phyloP scores from a whole-genome alignment of 2,888 invertebrate species.

The Dioctria linearis region DNA sequence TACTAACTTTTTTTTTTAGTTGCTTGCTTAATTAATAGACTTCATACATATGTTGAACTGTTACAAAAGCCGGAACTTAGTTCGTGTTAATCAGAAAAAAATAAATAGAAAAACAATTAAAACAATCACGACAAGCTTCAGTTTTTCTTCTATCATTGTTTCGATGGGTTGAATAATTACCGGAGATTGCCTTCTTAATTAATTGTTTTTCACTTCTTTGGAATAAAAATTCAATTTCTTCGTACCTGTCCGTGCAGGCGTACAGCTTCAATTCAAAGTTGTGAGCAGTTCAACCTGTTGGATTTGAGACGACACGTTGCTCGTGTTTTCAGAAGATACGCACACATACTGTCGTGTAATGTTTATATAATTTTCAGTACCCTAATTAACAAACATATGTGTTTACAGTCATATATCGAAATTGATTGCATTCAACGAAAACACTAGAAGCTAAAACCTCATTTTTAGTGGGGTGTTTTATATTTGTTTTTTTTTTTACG shows the following conservation, averaged over 20 bases:
- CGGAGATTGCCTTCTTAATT: conserved; percentile 12
- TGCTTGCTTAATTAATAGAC: no score
- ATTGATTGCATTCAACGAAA: conserved; percentile 1
- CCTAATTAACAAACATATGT: background rate
- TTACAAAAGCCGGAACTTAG: no score
- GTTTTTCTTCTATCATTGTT: conserved; percentile 3
- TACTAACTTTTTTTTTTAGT: no score
- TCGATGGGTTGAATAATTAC: conserved; percentile 25
- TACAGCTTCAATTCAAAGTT: no score
- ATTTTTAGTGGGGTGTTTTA: background rate
- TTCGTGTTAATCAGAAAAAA: no score
- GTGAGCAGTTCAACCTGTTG: no score
- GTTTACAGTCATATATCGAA: background rate
- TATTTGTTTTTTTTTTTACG: background rate
- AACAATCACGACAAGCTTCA: no score
- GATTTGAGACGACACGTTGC: background rate
- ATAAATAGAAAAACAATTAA: no score
- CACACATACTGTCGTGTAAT: background rate
- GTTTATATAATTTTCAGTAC: background rate
- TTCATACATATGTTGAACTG: no score
- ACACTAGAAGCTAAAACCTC: conserved; percentile 2
- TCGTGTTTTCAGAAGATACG: conserved; percentile 3
- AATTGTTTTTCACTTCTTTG: conserved; percentile 12
- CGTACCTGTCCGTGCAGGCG: conserved; percentile 31
- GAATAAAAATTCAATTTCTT: conserved; percentile 12